Evolutionary conservation across 2,113 vertebrate species (phyloP).

Genomic region (Lampris megalopsis): DNA sequence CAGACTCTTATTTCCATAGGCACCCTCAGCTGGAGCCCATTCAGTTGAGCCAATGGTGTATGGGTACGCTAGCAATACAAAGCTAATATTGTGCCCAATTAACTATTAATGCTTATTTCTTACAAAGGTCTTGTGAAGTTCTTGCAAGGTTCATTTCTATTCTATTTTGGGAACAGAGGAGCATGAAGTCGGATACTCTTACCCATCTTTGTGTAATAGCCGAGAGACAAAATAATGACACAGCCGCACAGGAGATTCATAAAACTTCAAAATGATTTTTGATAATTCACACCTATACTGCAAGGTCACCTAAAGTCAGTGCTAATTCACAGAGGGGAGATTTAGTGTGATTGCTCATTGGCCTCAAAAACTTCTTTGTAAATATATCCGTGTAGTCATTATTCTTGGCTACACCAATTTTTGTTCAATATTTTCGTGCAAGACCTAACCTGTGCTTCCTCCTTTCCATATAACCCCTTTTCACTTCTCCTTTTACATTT

Average conservation of each 20-base stretch:
- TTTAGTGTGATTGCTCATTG: background rate
- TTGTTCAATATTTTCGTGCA: background rate
- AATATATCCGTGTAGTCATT: background rate
- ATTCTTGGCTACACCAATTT: background rate
- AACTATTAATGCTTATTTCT: background rate
- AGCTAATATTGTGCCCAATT: conserved; percentile 35
- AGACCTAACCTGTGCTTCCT: conserved; percentile 6
- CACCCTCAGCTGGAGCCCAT: conserved; percentile 83
- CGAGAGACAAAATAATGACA: no score
- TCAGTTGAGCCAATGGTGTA: conserved; percentile 63
- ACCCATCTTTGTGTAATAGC: no score
- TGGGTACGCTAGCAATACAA: conserved; percentile 3
- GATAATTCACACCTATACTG: conserved; percentile 7
- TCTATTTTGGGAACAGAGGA: no score
- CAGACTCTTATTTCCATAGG: conserved; percentile 94
- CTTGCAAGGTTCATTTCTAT: conserved; percentile 16
- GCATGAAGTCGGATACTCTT: no score
- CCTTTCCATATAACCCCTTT: conserved; percentile 6
- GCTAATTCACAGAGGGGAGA: background rate
- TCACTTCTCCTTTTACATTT: background rate
- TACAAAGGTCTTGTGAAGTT: conserved; percentile 11
- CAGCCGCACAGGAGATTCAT: conserved; percentile 2
- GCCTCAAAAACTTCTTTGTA: background rate
- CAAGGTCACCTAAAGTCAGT: background rate
- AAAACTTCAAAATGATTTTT: conserved; percentile 15